Percentiles rank a stretch among this genome's conserved stretches.
phyloP scores from a whole-genome alignment of 92 coral and sea anemone genomes.

The Siderastrea radians region DNA sequence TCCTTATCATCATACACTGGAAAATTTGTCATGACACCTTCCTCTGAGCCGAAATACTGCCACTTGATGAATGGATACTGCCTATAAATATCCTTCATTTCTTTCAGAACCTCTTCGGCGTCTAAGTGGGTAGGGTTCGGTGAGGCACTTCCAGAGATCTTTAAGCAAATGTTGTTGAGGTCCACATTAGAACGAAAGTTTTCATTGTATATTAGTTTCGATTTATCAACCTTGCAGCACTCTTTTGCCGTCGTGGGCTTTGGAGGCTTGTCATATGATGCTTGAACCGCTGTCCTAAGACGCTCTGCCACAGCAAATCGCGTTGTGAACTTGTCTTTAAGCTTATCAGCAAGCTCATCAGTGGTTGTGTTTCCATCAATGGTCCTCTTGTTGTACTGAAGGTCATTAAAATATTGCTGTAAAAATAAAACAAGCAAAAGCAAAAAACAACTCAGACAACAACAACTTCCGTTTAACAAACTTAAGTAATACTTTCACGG shows the following conservation, averaged over 20 bases:
- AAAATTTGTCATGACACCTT: slow-evolving; percentile 60
- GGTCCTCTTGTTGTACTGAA: slow-evolving; percentile 24
- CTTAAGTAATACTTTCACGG: too few relatives aligned
- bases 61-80: slow-evolving; percentile 63
- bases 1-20: slow-evolving; percentile 56
- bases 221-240: slow-evolving; percentile 53
- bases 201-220: slow-evolving; percentile 33
- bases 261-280: slow-evolving; percentile 33
- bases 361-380: slow-evolving; percentile 45
- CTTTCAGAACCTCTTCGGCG: neutral
- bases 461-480: too few relatives aligned
- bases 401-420: slow-evolving; percentile 44
- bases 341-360: slow-evolving; percentile 12
- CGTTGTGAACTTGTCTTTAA: slow-evolving; percentile 59
- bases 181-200: slow-evolving; percentile 46
- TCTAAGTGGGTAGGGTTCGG: slow-evolving; percentile 39
- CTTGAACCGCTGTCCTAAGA: slow-evolving; percentile 66
- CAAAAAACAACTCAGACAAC: too few relatives aligned
- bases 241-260: slow-evolving; percentile 12
- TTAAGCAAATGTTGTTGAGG: slow-evolving; percentile 33
- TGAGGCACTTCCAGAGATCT: slow-evolving; percentile 45
- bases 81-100: slow-evolving; percentile 59
- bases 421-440: neutral
- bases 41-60: slow-evolving; percentile 81
- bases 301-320: slow-evolving; percentile 48